These are phyloP conservation scores for Hypotaenidia okinawae DNA, from an alignment of 2,797 vertebrate genomes.

Conservation along the genomic window DNA sequence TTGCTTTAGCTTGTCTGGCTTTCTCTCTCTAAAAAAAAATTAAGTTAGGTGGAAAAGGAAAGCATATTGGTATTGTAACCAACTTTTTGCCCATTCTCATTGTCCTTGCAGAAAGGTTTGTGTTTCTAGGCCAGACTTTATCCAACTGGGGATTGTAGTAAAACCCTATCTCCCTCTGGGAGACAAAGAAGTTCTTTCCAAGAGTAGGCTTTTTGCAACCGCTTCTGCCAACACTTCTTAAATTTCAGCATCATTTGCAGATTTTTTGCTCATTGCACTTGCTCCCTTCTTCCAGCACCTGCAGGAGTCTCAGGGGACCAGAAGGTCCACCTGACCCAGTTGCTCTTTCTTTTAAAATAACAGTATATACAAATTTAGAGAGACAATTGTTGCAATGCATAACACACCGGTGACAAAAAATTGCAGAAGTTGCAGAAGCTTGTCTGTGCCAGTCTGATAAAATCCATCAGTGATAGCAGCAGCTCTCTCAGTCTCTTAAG, in stretches of 20 bases:
- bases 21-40: no score
- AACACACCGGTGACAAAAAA: neutral
- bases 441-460: neutral
- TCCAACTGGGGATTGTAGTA: neutral
- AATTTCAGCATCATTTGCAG: neutral
- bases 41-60: neutral
- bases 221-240: neutral
- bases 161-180: neutral
- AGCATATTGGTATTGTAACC: neutral
- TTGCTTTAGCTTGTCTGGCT: neutral
- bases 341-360: neutral
- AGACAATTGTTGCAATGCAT: neutral
- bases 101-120: neutral
- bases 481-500: neutral
- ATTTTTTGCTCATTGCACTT: neutral
- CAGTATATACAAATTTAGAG: neutral
- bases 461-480: neutral
- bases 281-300: neutral
- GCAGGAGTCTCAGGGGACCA: neutral
- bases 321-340: neutral
- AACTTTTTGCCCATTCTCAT: fast-evolving
- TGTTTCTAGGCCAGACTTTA: neutral
- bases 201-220: fast-evolving
- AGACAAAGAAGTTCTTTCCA: neutral
- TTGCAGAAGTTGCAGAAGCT: neutral